Base-by-base conservation (phyloP, 2,113 vertebrate species). In the Orcinus orca region DNA sequence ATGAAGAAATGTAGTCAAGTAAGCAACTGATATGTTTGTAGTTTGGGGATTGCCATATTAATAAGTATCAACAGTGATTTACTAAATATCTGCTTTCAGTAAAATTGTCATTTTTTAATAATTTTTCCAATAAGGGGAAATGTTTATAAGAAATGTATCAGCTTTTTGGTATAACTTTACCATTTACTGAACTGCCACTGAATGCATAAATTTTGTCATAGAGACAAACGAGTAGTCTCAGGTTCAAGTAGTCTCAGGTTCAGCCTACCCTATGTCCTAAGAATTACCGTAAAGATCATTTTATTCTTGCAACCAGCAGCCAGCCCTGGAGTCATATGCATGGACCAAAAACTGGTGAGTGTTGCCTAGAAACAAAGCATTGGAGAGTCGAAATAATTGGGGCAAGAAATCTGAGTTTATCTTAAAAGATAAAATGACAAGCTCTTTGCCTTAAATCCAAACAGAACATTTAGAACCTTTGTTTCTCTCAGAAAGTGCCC, bases 41-140 rank as follows among this genome's bases (percentile, higher is more conserved):
- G 55, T 80, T 88, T 74, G 3, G 67, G 41, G 84, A 25, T 68
- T 86, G 21, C 58, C 8, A 10, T 73, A n/a, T 82, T 89, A 91
- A 31, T 55, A 85, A 41, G 14, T 88, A 81, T 55, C 58, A 81
- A 26, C 26, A 81, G 9, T 65, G 47, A 41, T 79, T 91, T 62
- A 53, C 21, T 67, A 80, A 71, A 74, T 96, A 70, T 33, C 41
- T 92, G 31, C 55, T 95, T 85, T 93, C 20, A 73, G 29, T 92
- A 79, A 88, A 93, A 80, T 93, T 14, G 41, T 77, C 62, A 94
- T 63, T 95, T 83, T 93, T 17, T 2, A 96, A 71, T 47, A 90
- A 58, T 68, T 31, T 62, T 96, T 90, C 29, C 26, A 74, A 5
- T 60, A 93, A 89, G 71, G 83, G 41, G 71, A 93, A 76, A 71